Conservation (phyloP, 2,797 vertebrate genomes). For the Eidolon dupreanum region DNA sequence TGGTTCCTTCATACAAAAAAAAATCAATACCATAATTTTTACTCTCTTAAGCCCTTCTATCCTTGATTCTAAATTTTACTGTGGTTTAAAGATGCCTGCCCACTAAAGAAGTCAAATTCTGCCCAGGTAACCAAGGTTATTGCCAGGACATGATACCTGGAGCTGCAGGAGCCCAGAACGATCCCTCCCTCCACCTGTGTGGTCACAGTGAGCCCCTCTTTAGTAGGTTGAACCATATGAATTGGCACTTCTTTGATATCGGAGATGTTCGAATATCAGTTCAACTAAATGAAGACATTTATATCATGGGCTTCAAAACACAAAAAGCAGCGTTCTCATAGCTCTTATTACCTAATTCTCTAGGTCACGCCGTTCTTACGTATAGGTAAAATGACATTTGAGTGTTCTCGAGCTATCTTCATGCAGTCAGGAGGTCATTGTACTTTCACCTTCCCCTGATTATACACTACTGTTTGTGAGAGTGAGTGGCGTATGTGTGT, state of each 20-base stretch:
- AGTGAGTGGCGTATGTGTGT: not conserved
- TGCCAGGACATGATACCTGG: not conserved
- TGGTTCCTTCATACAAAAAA: not conserved
- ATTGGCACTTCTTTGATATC: not conserved
- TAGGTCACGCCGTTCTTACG: not conserved
- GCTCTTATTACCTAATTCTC: not conserved
- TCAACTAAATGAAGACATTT: not conserved
- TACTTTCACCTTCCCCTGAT: not conserved
- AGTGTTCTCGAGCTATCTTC: not conserved
- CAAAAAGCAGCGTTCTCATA: not conserved
- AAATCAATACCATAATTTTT: not conserved
- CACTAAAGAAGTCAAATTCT: not conserved
- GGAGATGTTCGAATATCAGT: not conserved
- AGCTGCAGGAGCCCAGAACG: not conserved
- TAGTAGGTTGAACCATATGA: not conserved
- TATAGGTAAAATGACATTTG: not conserved
- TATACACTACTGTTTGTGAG: too few species aligned
- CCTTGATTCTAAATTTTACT: not conserved
- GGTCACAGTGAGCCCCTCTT: not conserved
- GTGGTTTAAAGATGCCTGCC: not conserved
- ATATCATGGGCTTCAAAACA: not conserved
- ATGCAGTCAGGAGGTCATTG: not conserved
- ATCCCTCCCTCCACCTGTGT: not conserved
- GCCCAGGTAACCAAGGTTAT: not conserved
- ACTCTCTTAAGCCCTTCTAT: not conserved